Conservation (phyloP, 2,113 vertebrate species). For the Columbina picui region DNA sequence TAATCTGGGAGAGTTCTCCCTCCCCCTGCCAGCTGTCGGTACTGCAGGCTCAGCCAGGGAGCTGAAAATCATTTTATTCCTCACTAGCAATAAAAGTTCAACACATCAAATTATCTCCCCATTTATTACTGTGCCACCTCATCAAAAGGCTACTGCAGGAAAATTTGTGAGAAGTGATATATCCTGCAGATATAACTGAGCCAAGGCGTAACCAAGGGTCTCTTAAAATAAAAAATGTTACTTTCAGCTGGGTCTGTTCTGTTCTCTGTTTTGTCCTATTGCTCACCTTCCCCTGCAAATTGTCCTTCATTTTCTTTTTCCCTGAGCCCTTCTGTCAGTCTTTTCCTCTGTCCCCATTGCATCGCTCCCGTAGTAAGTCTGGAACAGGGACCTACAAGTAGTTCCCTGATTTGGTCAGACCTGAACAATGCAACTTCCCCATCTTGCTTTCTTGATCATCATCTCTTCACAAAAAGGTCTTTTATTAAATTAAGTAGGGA, state of each 20-base stretch:
- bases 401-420: not conserved
- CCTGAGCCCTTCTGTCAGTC: not conserved
- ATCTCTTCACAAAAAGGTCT: too few species aligned
- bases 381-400: not conserved
- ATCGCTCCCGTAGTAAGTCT: not conserved
- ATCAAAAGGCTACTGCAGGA: constrained; percentile 54
- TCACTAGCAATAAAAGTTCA: constrained; percentile 45
- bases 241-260: not conserved
- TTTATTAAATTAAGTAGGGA: not conserved
- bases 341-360: not conserved
- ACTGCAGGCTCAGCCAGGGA: constrained; percentile 7
- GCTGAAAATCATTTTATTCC: constrained; percentile 55
- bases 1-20: not conserved
- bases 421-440: not conserved
- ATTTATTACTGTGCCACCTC: constrained; percentile 60
- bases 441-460: not conserved
- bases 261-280: not conserved
- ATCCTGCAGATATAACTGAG: constrained; percentile 44
- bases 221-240: constrained; percentile 45
- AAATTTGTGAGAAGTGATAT: constrained; percentile 50
- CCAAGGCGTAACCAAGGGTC: constrained; percentile 14
- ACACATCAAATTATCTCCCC: constrained; percentile 58
- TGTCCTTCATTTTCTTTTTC: not conserved
- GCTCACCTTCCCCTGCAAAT: not conserved
- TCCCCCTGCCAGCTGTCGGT: not conserved